Base-by-base conservation (phyloP, 2,113 vertebrate species). In the Indicator indicator region DNA sequence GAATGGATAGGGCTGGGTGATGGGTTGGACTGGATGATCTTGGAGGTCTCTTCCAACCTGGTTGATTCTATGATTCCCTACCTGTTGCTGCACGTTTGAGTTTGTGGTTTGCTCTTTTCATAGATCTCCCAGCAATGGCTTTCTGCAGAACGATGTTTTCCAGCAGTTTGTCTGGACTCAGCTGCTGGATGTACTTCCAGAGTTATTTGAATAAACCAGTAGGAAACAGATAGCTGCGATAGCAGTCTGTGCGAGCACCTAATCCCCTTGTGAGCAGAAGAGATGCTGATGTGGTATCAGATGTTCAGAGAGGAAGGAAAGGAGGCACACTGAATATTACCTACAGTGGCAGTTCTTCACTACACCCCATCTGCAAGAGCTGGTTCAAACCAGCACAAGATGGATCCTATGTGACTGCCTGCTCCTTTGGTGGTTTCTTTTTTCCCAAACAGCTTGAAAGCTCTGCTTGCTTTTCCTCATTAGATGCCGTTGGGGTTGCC, bases 141-240 rank as follows among this genome's bases (percentile, higher is more conserved):
- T 88, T 71, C 48, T 63, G 65, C 80, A 72, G 65, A 91, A 65
- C 76, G 12, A 16, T 68, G 71, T 80, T 93, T 95, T 91, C 65
- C 88, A 75, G 16, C 21, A 48, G 65, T 91, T 84, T 69, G 84
- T 33, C 50, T 58, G 65, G 91, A 67, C 76, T 90, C 86, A 90
- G 83, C 90, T 93, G 93, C 83, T 93, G 83, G 90, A 90, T 96
- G 96, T 94, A 83, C 69, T 95, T 90, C 52, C 85, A 0, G 1
- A 83, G 70, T 63, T 69, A 48, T 63, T 75, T 95, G 94, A 93
- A 94, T 94, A 93, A 96, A 90, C 9, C 90, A 94, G 40, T 23
- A 67, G 80, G 70, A 91, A 86, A 78, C 1, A 1, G 73, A 72
- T 36, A 38, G 40, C 62, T 79, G 88, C 6, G 2, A 64, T 77